A percentile compares a stretch with the other conserved stretches of the same genome.
phyloP scores from a whole-genome alignment of 2,113 vertebrate species.

The Rhynchopsitta pachyrhyncha region DNA sequence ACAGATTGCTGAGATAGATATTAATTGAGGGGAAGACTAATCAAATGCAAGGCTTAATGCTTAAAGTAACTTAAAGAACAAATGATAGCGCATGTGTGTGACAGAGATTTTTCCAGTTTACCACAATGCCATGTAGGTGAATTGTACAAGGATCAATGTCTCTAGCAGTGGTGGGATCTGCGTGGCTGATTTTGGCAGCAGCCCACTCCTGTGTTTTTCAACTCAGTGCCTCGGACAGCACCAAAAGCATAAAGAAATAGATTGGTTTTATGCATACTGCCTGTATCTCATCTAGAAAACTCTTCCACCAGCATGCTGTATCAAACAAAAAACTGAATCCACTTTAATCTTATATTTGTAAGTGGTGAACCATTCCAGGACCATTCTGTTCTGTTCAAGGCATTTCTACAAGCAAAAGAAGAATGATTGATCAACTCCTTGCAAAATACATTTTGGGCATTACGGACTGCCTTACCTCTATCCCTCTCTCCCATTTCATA shows the following conservation, averaged over 20 bases:
- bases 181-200: not conserved
- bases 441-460: not conserved
- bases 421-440: not conserved
- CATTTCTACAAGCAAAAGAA: not conserved
- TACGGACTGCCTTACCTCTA: not conserved
- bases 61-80: not conserved
- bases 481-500: not conserved
- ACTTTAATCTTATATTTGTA: constrained; percentile 22
- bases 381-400: not conserved
- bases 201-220: not conserved
- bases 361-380: constrained; percentile 23
- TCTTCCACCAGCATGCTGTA: not conserved
- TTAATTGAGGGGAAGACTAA: not conserved
- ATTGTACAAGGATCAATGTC: not conserved
- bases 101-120: not conserved
- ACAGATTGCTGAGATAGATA: not conserved
- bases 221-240: not conserved
- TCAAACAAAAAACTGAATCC: constrained; percentile 12
- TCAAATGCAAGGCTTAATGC: not conserved
- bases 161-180: not conserved
- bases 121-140: not conserved
- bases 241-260: not conserved
- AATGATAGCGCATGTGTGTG: not conserved
- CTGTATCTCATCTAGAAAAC: constrained; percentile 16
- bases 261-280: not conserved